Percentiles rank a stretch among this genome's conserved stretches.
These are phyloP conservation scores for Procambarus virginalis DNA, from an alignment of 1,140 invertebrate species.

Conservation along the genomic window DNA sequence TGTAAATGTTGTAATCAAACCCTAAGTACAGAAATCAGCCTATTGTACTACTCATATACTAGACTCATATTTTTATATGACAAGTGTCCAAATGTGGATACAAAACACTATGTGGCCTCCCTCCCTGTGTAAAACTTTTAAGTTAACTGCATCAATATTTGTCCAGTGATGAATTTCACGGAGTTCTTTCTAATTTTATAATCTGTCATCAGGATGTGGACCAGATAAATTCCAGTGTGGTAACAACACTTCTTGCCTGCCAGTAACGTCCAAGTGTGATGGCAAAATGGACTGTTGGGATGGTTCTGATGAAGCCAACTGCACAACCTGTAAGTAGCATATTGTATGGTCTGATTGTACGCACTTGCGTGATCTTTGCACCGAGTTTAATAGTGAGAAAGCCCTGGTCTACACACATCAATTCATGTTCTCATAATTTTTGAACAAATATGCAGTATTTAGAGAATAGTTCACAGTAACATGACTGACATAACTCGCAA, in stretches of 20 bases:
- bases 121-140: too few relatives aligned
- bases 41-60: too few relatives aligned
- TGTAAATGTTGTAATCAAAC: too few relatives aligned
- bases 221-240: conserved; percentile 85
- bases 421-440: not conserved
- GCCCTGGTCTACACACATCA: conserved; percentile 35
- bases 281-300: conserved; percentile 85
- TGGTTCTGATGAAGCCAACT: conserved; percentile 85
- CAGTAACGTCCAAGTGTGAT: conserved; percentile 84
- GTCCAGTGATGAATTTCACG: too few relatives aligned
- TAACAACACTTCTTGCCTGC: conserved; percentile 84
- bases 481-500: too few relatives aligned
- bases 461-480: too few relatives aligned
- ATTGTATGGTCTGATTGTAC: not conserved
- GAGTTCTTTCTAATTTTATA: too few relatives aligned
- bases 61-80: too few relatives aligned
- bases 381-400: conserved; percentile 9
- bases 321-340: conserved; percentile 78
- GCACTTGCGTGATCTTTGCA: conserved; percentile 29
- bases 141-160: too few relatives aligned
- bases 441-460: not conserved
- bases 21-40: too few relatives aligned
- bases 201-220: conserved; percentile 78
- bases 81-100: too few relatives aligned
- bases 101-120: too few relatives aligned